Evolutionary conservation across 1,140 invertebrate species (phyloP).

Genomic region (Macrobrachium rosenbergii): DNA sequence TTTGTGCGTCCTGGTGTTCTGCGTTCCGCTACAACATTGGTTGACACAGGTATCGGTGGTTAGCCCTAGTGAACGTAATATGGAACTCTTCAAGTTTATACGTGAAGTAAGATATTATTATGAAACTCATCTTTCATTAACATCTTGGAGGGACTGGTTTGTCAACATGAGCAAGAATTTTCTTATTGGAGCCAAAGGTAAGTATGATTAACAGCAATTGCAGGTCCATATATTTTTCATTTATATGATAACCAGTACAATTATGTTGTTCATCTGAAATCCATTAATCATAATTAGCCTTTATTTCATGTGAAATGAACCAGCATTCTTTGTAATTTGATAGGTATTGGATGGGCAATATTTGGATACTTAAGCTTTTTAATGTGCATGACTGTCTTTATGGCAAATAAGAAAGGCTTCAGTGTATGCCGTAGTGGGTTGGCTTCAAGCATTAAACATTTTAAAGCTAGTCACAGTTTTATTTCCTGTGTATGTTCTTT

Average conservation of each 20-base stretch:
- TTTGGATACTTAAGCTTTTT: too few species aligned
- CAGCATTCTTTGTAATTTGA: too few species aligned
- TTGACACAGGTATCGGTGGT: conserved; percentile 24
- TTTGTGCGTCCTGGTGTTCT: conserved; percentile 47
- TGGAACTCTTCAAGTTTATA: conserved; percentile 26
- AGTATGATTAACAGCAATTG: not conserved
- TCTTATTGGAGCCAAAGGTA: conserved; percentile 9
- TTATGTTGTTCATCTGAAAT: too few species aligned
- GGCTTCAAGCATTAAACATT: too few species aligned
- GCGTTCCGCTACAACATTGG: conserved; percentile 58
- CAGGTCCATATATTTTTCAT: not conserved
- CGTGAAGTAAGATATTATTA: not conserved
- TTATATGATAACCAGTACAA: not conserved
- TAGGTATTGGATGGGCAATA: too few species aligned
- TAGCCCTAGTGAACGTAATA: conserved; percentile 29
- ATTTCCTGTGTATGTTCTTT: too few species aligned
- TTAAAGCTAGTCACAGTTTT: too few species aligned
- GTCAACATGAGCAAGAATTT: conserved; percentile 20
- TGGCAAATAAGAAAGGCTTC: too few species aligned
- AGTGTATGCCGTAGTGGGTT: too few species aligned
- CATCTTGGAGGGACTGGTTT: conserved; percentile 33
- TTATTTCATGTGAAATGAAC: too few species aligned
- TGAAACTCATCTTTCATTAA: conserved; percentile 13
- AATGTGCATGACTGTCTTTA: too few species aligned
- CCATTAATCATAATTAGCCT: too few species aligned